Conservation (phyloP, 2,888 invertebrate genomes). For the Eilema depressum region DNA sequence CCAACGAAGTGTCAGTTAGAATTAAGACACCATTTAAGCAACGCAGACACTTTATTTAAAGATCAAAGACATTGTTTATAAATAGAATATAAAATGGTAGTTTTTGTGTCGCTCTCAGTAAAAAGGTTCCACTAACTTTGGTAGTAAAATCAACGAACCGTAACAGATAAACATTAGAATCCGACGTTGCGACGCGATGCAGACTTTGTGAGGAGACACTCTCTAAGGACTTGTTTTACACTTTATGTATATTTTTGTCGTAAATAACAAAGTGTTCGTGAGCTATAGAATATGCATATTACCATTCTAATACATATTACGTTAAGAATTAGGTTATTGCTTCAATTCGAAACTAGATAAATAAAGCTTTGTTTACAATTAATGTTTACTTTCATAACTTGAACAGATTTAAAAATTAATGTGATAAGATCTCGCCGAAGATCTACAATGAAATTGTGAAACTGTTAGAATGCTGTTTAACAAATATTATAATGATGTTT, state of each 20-base stretch:
- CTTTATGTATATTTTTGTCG: conserved; percentile 46
- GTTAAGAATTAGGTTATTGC: neutral
- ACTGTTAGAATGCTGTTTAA: neutral
- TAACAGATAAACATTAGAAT: conserved; percentile 79
- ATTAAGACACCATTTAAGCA: conserved; percentile 9
- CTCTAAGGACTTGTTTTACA: conserved; percentile 36
- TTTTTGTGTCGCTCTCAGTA: conserved; percentile 67
- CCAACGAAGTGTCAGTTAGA: neutral
- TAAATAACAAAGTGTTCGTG: conserved; percentile 38
- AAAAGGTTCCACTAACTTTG: conserved; percentile 70
- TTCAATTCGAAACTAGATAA: neutral
- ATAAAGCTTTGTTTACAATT: neutral
- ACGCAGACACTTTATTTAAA: conserved; percentile 27
- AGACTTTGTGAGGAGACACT: conserved; percentile 43
- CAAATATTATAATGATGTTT: neutral
- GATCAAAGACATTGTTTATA: conserved; percentile 51
- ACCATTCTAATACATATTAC: neutral
- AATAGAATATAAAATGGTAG: conserved; percentile 58
- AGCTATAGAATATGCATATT: conserved; percentile 12
- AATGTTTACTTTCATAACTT: neutral
- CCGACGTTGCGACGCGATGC: conserved; percentile 64
- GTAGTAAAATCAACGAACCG: conserved; percentile 81
- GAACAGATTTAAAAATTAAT: neutral
- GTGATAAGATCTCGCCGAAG: neutral
- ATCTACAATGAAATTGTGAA: neutral